These are phyloP conservation scores for Prinia subflava DNA, from an alignment of 2,113 vertebrate genomes.

Conservation along the genomic window DNA sequence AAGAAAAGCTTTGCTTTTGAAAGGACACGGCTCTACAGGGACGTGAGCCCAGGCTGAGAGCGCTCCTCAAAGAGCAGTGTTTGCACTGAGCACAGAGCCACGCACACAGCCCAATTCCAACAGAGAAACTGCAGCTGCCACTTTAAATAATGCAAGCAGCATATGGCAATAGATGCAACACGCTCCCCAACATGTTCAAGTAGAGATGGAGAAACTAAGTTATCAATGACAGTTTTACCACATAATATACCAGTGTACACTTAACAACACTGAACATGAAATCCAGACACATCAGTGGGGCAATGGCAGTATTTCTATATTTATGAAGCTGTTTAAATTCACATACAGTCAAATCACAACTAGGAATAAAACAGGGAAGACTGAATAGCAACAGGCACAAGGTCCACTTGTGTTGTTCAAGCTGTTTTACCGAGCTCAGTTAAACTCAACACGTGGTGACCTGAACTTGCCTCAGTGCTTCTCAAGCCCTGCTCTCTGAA, in stretches of 20 bases:
- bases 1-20: constrained; percentile 7
- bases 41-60: background rate
- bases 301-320: background rate
- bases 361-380: background rate
- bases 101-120: background rate
- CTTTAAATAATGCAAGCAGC: background rate
- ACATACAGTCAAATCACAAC: background rate
- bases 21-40: background rate
- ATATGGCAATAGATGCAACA: background rate
- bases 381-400: background rate
- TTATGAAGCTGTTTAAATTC: constrained; percentile 32
- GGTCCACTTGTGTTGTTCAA: background rate
- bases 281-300: background rate
- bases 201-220: background rate
- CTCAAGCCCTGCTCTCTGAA: background rate
- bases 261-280: background rate
- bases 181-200: background rate
- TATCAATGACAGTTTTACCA: constrained; percentile 29
- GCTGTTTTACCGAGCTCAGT: background rate
- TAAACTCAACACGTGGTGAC: no score
- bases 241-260: background rate
- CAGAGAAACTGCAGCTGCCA: constrained; percentile 40
- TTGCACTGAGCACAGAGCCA: background rate
- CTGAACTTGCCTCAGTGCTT: background rate
- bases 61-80: background rate